Evolutionary conservation across 1,140 invertebrate genomes (phyloP), one percentile per base, ranked within the genome.

Genomic region (Ridgeia piscesae): DNA sequence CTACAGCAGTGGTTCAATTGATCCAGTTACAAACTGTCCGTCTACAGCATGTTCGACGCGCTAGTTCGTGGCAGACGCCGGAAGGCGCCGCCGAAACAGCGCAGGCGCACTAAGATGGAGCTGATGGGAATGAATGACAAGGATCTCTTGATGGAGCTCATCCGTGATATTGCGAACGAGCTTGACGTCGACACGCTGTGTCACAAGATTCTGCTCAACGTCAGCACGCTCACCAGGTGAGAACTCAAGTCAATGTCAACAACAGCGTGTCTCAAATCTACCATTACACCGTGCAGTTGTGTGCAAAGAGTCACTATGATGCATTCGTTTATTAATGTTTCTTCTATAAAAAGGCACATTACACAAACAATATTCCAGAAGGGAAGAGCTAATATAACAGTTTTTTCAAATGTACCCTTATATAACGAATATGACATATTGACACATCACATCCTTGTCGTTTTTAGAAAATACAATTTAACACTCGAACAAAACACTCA

Each of bases 131-230:
- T 93, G 92, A 92, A 88, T 35, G 34, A 92, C 42, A 33, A 42
- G 33, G 93, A 93, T 34, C 21, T 93, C 33, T 93, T 93, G 95
- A 98, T 99, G 98, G 98, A 99, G 96, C 97, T 99, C 92, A 98
- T 99, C 94, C 97, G 98, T 89, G 98, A 99, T 95, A 98, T 99
- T 91, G 98, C 98, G 93, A 99, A 98, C 95, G 98, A 99, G 96
- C 95, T 99, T 94, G 98, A 99, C 95, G 98, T 99, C 94, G 98
- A 99, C 95, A 97, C 98, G 21, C 97, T 99, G 8, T 99, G 98
- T 95, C 98, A 99, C 96, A 99, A 99, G 96, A 99, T 99, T 94
- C 96, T 99, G 35, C 98, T 98, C 33, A 99, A 99, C 96, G 98
- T 99, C 1, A 97, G 98, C 89, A 96, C 98, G 92, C 96, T 99